Base-by-base conservation (phyloP, 2,797 vertebrate species). In the Falco biarmicus region DNA sequence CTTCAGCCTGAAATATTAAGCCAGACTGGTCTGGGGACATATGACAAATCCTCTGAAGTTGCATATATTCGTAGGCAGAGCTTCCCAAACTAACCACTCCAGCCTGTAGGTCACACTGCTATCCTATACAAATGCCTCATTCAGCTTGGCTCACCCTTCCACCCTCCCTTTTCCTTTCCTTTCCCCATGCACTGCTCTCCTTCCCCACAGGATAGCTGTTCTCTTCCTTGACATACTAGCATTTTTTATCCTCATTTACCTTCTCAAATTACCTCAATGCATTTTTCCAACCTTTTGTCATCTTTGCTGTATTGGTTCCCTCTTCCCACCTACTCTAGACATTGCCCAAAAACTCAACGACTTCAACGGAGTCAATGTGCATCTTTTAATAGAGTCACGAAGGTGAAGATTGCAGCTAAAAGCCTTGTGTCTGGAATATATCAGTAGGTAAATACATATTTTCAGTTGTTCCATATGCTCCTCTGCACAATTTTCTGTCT, bases 341-440 rank as follows among this genome's bases (percentile, higher is more conserved):
- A 19, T n/a, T 16, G 15, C 9, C 17, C 14, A 15, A 51, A 82
- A 81, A 1, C 0, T 1, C 7, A 32, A 8, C 5, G 48, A 15
- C 11, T 65, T 91, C 60, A 3, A 1, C 22, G 7, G 6, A 54
- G 21, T 66, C 15, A 16, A 21, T 28, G 28, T 41, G 15, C 6
- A 54, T 57, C 39, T 50, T 87, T 59, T 54, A 86, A 28, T 20
- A 48, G 21, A 84, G 21, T 4, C 29, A 9, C 64, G 50, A 80
- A 61, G 13, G 24, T 54, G 17, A 86, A 92, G 34, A 71, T 6
- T 57, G 10, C 15, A 47, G 6, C 4, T 78, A 29, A 53, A 81
- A 75, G 12, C 13, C 25, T 81, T 56, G 5, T 51, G 10, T 8
- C 37, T 77, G 45, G n/a, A 32, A 43, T 71, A 16, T n/a, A 32